phyloP scores from a whole-genome alignment of 2,113 vertebrate species.

The Penelope pileata region DNA sequence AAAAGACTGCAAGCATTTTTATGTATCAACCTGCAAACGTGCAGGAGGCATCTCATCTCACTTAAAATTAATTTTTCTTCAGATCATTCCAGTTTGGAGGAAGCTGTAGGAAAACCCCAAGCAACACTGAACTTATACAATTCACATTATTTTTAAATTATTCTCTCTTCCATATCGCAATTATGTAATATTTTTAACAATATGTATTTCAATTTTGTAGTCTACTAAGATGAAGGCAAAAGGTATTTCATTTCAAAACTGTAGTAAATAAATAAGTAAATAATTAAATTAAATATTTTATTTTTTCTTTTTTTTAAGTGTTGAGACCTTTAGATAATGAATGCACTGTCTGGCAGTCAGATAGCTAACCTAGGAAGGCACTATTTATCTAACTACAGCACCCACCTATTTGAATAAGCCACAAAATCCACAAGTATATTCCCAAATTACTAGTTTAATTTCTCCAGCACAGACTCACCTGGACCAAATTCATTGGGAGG shows the following conservation, averaged over 20 bases:
- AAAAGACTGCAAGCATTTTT: neutral
- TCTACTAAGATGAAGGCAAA: neutral
- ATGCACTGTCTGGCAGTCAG: neutral
- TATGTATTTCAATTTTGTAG: neutral
- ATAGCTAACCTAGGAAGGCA: neutral
- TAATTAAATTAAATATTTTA: neutral
- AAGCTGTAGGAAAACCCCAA: neutral
- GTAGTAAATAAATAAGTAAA: too few relatives aligned
- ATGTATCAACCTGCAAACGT: neutral
- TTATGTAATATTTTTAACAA: neutral
- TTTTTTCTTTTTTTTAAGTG: neutral
- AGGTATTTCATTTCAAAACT: neutral
- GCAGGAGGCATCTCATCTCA: neutral
- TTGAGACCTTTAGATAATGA: neutral
- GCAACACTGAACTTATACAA: neutral
- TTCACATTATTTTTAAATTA: neutral
- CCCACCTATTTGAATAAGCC: neutral
- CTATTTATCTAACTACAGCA: neutral
- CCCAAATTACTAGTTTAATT: neutral
- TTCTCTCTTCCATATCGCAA: neutral
- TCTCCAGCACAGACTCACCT: neutral
- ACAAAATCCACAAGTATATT: neutral
- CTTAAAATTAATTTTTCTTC: neutral
- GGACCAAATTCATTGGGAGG: neutral
- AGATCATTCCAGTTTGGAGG: neutral